Evolutionary conservation across 2,888 invertebrate species (phyloP).

Genomic region (Chirona hameri): DNA sequence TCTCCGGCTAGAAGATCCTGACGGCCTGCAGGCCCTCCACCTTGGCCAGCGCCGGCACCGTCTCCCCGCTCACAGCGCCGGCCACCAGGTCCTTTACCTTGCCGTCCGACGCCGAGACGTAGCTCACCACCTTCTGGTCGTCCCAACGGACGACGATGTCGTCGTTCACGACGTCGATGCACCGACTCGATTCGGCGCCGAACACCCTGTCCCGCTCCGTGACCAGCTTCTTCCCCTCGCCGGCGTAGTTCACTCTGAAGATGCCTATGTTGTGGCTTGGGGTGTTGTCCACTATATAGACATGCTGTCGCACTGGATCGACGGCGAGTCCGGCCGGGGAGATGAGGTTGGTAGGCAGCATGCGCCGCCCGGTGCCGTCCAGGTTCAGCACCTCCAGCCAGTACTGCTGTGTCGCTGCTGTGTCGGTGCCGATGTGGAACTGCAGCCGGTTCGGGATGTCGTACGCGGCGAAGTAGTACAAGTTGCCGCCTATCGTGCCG

Average conservation of each 20-base stretch:
- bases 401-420: neutral
- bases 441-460: neutral
- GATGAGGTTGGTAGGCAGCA: neutral
- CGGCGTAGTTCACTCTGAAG: no score
- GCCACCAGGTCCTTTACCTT: neutral
- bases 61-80: neutral
- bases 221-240: no score
- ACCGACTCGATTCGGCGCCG: neutral
- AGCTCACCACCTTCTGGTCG: neutral
- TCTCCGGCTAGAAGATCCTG: neutral
- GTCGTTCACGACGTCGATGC: neutral
- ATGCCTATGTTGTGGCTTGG: no score
- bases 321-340: no score
- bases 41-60: neutral
- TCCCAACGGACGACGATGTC: neutral
- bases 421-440: neutral
- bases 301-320: no score
- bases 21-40: neutral
- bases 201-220: neutral
- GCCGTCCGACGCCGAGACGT: neutral
- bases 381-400: neutral
- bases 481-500: neutral
- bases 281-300: no score
- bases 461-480: neutral
- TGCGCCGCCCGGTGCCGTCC: neutral